Base-by-base conservation (phyloP, 2,797 vertebrate genomes). In the Todus mexicanus region DNA sequence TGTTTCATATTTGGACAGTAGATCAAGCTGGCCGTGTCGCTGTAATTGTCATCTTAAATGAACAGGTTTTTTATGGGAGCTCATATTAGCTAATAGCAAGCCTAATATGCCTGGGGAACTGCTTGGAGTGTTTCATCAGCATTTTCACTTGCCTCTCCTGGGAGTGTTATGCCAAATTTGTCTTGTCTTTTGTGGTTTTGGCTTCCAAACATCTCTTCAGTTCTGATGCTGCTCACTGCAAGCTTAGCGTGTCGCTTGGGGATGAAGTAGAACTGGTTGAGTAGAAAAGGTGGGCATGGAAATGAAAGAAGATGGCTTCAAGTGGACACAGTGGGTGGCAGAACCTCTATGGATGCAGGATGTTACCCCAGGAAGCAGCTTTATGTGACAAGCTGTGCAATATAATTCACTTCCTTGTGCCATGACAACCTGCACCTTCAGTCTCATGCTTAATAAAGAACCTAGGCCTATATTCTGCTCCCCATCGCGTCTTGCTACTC, bases 401-500 rank as follows among this genome's bases (percentile, higher is more conserved):
- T 40, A 17, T 84, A 94, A 94, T 83, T 77, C 45, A 8, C 6
- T 31, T 90, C 69, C 84, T 75, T 73, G 40, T 82, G 69, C 64
- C 76, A 68, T 91, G 92, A 59, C 73, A 91, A 40, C n/a, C 31
- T 25, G 10, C 51, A 20, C 66, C 89, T 87, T 94, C 89, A 97
- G 89, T 72, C 43, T 89, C 66, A 50, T 75, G 93, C 77, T 96
- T 95, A 94, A 94, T 96, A 95, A 96, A 95, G 84, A 95, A 96
- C 88, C 89, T 87, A 94, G 92, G 84, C 87, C 33, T 78, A 40
- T 74, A 31, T 94, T 94, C 91, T 94, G 33, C 82, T 80, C 81
- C 87, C 87, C 79, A 88, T 83, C 94, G 90, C 90, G 90, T 87
- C 93, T 97, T 85, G 77, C 93, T 94, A 83, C 83, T 95, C 96